A percentile compares a stretch with the other conserved stretches of the same genome.
These are phyloP conservation scores for Chaetorhynchus papuensis DNA, from an alignment of 2,113 vertebrate species.

Conservation along the genomic window DNA sequence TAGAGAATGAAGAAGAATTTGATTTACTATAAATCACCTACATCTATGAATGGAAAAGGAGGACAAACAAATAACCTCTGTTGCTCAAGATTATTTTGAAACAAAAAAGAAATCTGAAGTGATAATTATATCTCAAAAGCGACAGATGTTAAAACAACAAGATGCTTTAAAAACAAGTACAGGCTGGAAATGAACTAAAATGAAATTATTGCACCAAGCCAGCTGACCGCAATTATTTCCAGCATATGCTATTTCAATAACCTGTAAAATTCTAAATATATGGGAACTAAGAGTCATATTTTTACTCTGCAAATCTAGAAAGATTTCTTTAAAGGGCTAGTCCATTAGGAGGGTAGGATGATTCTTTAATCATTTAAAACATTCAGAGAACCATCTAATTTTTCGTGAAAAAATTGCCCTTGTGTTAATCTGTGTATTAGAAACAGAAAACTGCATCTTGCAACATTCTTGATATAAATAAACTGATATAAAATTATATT, in stretches of 20 bases:
- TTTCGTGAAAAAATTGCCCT: not conserved
- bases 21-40: not conserved
- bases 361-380: not conserved
- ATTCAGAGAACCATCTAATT: not conserved
- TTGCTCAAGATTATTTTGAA: constrained; percentile 21
- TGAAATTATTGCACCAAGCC: not conserved
- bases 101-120: constrained; percentile 16
- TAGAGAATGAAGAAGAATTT: not conserved
- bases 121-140: constrained; percentile 16
- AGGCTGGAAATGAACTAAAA: constrained; percentile 21
- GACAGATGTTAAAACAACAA: constrained; percentile 39
- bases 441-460: not conserved
- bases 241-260: not conserved
- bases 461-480: not conserved
- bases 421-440: not conserved
- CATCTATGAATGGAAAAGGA: not conserved
- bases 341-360: not conserved
- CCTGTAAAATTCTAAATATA: not conserved
- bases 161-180: constrained; percentile 13
- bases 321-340: not conserved
- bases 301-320: not conserved
- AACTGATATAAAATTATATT: not conserved
- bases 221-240: constrained; percentile 14
- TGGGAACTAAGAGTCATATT: not conserved
- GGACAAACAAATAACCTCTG: not conserved